Base-by-base conservation (phyloP, 2,888 invertebrate species). In the Nomada fabriciana region DNA sequence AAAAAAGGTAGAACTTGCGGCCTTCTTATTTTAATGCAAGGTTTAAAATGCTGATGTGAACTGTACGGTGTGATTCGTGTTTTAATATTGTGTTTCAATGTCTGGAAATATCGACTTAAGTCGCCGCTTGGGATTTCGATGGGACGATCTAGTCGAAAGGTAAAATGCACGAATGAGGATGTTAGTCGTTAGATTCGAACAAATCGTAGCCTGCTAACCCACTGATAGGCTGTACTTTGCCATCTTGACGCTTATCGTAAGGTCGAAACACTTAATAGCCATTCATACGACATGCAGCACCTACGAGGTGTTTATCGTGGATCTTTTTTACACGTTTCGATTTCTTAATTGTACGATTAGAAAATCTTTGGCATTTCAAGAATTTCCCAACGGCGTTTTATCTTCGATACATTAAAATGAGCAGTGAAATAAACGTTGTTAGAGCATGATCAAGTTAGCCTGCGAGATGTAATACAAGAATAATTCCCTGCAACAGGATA, bases 181-280 rank as follows among this genome's bases (percentile, higher is more conserved):
- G 82, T 81, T 67, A 78, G 84, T 89, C 73, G 86, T 89, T 88
- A 89, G 82, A 71, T 80, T 73, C 78, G 88, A 83, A 82, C 87
- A 89, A 88, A 86, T 86, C 88, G 83, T 82, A 89, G 78, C 81
- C 80, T 82, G 86, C 85, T 87, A 86, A 87, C 85, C 87, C 59
- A 81, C 71, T 82, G 80, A 25, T 72, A 78, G 67, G 50, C 63
- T 63, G 55, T 69, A 55, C 82, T 63, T 80, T 86, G 73, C 20
- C 76, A 76, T 87, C 87, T 87, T 87, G 79, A 83, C 76, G 69
- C 75, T 87, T 65, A 79, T 69, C 80, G 69, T 87, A 87, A 87
- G 87, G 87, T 87, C 86, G 82, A 88, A 88, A 86, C 88, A 88
- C 86, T 83, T 86, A 86, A 85, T 83, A 76, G 60, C 80, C 18